These are phyloP conservation scores for Drosophila pectinifera DNA, from an alignment of 1,140 invertebrate species.

Conservation along the genomic window DNA sequence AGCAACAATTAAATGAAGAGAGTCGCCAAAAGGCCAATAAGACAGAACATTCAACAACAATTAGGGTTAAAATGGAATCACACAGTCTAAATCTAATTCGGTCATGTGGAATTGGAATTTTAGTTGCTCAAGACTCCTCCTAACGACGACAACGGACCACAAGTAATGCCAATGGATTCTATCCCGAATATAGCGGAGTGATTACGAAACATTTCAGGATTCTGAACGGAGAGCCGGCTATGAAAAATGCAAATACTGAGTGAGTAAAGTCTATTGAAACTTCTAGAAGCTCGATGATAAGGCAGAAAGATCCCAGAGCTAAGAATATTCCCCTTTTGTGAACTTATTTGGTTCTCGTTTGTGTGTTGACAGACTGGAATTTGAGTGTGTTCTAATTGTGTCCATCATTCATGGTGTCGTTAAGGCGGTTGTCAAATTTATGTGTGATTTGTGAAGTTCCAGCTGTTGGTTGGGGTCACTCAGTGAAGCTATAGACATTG, in stretches of 20 bases:
- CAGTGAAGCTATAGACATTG: neutral
- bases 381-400: conserved; percentile 55
- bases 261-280: conserved; percentile 30
- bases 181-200: conserved; percentile 39
- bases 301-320: neutral
- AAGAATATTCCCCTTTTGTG: conserved; percentile 24
- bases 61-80: conserved; percentile 48
- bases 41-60: conserved; percentile 42
- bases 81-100: conserved; percentile 68
- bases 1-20: conserved; percentile 37
- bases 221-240: conserved; percentile 9
- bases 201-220: conserved; percentile 63
- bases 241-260: conserved; percentile 36
- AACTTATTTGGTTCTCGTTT: conserved; percentile 10
- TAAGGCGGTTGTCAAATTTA: conserved; percentile 59
- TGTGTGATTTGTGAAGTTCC: conserved; percentile 57
- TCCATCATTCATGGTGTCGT: conserved; percentile 65
- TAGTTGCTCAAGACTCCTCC: conserved; percentile 57
- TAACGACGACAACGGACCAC: conserved; percentile 34
- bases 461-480: conserved; percentile 40
- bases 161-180: conserved; percentile 34
- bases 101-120: conserved; percentile 71
- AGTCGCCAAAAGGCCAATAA: conserved; percentile 32
- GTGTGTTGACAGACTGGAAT: conserved; percentile 35
- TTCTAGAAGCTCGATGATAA: conserved; percentile 16